A percentile compares a stretch with the other conserved stretches of the same genome.
Evolutionary conservation across 2,888 invertebrate species (phyloP).

Genomic region (Chaitophorus viminalis): DNA sequence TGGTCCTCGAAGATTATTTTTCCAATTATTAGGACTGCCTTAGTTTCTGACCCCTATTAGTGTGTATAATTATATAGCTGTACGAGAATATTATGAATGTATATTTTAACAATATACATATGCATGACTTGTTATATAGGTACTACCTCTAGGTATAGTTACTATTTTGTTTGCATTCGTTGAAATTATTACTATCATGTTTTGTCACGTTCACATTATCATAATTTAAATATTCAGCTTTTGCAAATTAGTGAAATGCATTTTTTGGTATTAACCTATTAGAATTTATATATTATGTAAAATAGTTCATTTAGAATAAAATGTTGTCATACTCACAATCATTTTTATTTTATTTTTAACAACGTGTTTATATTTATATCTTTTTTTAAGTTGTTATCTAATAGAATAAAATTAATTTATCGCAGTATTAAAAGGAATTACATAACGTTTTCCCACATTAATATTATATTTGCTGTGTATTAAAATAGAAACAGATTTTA

Average conservation of each 20-base stretch:
- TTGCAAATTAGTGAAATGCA: conserved; percentile 16
- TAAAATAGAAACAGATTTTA: neutral
- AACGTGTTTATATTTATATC: neutral
- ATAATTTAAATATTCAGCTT: conserved; percentile 28
- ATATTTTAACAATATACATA: conserved; percentile 12
- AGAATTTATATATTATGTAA: neutral
- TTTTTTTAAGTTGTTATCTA: neutral
- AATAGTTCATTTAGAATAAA: neutral
- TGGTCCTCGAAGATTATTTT: conserved; percentile 4
- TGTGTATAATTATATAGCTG: conserved; percentile 3
- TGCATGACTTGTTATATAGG: neutral
- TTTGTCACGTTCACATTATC: conserved; percentile 44
- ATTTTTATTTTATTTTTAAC: neutral
- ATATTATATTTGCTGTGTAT: neutral
- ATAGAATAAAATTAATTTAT: neutral
- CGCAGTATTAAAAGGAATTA: conserved; percentile 4
- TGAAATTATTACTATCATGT: neutral
- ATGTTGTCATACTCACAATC: neutral
- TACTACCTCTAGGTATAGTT: neutral
- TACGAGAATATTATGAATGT: neutral
- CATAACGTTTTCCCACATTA: conserved; percentile 46
- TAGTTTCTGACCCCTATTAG: no score
- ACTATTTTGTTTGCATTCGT: neutral
- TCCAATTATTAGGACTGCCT: neutral
- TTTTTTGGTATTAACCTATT: neutral